Percentiles rank a stretch among this genome's conserved stretches.
phyloP scores from a whole-genome alignment of 2,888 invertebrate species.

The Lysandra bellargus region DNA sequence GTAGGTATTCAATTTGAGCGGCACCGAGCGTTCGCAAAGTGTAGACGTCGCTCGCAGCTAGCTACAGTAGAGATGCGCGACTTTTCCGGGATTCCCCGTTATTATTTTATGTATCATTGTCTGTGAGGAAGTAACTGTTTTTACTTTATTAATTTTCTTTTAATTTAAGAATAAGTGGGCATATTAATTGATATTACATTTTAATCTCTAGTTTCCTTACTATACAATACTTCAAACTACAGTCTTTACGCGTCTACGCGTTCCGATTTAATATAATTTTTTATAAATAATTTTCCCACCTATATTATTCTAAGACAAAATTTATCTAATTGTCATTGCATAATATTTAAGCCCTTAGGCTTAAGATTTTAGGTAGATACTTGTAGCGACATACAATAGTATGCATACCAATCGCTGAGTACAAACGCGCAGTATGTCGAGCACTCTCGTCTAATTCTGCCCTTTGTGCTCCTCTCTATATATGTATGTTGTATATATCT shows the following conservation, averaged over 20 bases:
- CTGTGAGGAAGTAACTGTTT: no score
- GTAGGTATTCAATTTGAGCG: slow-evolving; percentile 32
- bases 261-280: no score
- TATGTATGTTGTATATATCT: not conserved
- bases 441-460: not conserved
- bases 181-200: no score
- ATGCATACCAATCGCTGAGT: not conserved
- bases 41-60: not conserved
- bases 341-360: no score
- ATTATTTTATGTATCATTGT: not conserved
- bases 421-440: not conserved
- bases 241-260: no score
- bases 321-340: no score
- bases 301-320: no score
- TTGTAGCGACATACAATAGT: not conserved
- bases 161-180: no score
- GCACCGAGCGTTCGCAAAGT: not conserved
- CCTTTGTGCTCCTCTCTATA: not conserved
- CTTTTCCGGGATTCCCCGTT: not conserved
- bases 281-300: no score
- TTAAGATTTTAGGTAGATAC: not conserved
- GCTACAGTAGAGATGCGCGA: not conserved
- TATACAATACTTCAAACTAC: no score
- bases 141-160: no score
- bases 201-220: no score